These are phyloP conservation scores for Dreissena rostriformis DNA, from an alignment of 1,140 invertebrate genomes.

Conservation along the genomic window DNA sequence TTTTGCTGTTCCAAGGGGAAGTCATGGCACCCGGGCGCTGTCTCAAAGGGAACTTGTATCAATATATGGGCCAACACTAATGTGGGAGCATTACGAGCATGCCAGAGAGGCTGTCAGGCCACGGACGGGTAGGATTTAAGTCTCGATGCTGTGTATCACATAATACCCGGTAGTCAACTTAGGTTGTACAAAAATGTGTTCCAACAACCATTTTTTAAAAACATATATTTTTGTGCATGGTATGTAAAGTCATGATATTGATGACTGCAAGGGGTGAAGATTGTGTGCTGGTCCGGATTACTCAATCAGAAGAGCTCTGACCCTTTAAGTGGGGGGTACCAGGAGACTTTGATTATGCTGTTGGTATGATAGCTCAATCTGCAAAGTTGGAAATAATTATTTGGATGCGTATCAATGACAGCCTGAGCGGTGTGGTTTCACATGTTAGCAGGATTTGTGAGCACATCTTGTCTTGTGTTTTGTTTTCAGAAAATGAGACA, in stretches of 20 bases:
- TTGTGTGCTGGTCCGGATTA: constrained; percentile 76
- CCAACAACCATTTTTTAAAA: too few relatives aligned
- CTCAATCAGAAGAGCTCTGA: constrained; percentile 78
- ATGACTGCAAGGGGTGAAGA: background rate
- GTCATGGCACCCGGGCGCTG: constrained; percentile 87
- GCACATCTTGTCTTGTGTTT: background rate
- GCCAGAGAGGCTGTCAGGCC: constrained; percentile 61
- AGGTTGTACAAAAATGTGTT: too few relatives aligned
- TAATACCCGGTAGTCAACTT: constrained; percentile 84
- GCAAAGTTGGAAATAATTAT: too few relatives aligned
- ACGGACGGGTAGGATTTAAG: background rate
- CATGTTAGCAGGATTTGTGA: too few relatives aligned
- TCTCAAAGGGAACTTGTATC: constrained; percentile 84
- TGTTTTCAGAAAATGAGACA: constrained; percentile 71
- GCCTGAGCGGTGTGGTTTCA: too few relatives aligned
- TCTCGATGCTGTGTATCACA: background rate
- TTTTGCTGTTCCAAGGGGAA: constrained; percentile 79
- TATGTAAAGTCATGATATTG: background rate
- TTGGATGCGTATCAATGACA: too few relatives aligned
- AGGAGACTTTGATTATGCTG: too few relatives aligned
- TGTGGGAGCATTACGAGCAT: constrained; percentile 83
- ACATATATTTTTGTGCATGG: too few relatives aligned
- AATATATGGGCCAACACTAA: constrained; percentile 85
- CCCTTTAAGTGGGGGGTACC: too few relatives aligned
- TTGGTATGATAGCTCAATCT: too few relatives aligned